Conservation (phyloP, 2,888 invertebrate species). For the Deilephila porcellus region DNA sequence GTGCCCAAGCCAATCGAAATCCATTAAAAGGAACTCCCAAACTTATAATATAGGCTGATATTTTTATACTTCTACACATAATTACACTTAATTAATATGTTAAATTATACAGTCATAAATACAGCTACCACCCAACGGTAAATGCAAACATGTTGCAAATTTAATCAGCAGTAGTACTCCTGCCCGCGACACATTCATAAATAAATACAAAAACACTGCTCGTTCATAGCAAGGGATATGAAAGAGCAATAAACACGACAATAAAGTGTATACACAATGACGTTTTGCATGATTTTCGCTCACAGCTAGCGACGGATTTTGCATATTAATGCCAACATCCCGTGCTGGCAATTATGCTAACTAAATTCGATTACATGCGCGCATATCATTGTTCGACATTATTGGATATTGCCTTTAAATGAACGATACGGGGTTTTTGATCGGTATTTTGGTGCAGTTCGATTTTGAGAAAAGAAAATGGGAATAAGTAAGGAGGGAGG, state of each 20-base stretch:
- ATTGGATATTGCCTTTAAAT: constrained; percentile 38
- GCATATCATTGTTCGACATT: constrained; percentile 47
- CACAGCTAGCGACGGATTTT: constrained; percentile 39
- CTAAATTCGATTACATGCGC: constrained; percentile 53
- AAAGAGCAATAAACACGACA: not conserved
- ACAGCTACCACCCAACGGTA: too few relatives aligned
- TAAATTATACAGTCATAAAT: too few relatives aligned
- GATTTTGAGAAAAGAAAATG: not conserved
- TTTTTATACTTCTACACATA: too few relatives aligned
- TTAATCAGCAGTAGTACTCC: not conserved
- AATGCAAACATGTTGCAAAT: not conserved
- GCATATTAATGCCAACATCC: constrained; percentile 47
- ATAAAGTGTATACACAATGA: constrained; percentile 17
- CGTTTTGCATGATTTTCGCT: constrained; percentile 40
- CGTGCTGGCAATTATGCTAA: constrained; percentile 56
- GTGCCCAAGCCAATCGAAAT: too few relatives aligned
- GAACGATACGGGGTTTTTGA: constrained; percentile 20
- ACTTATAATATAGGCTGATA: too few relatives aligned
- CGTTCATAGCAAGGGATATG: not conserved
- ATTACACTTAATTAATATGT: too few relatives aligned
- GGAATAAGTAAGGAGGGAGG: not conserved
- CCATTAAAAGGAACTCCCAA: too few relatives aligned
- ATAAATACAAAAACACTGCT: not conserved
- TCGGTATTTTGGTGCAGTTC: not conserved
- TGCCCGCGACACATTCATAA: not conserved